phyloP scores from a whole-genome alignment of 2,888 invertebrate species.

The Pomacea canaliculata region DNA sequence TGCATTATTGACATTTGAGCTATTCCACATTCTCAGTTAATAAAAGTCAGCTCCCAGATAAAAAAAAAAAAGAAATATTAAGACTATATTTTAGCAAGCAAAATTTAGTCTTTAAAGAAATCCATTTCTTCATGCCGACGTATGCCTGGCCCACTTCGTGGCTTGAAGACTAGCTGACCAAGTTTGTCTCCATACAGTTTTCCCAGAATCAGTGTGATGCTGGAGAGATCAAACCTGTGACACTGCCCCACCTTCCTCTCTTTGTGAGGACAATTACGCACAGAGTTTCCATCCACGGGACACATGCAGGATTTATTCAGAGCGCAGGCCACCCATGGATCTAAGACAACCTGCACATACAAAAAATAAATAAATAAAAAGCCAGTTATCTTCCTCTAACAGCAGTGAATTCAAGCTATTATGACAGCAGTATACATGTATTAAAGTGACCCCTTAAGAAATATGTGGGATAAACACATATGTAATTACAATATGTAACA shows the following conservation, averaged over 20 bases:
- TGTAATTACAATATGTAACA: too few relatives aligned
- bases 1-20: too few relatives aligned
- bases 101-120: conserved; percentile 8
- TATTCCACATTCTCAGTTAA: too few relatives aligned
- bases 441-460: too few relatives aligned
- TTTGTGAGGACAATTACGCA: conserved; percentile 14
- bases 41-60: too few relatives aligned
- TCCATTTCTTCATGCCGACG: conserved; percentile 12
- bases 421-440: too few relatives aligned
- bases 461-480: too few relatives aligned
- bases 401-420: too few relatives aligned
- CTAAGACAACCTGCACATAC: conserved; percentile 5
- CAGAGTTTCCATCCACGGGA: conserved; percentile 14
- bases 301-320: conserved; percentile 21
- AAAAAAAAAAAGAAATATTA: too few relatives aligned
- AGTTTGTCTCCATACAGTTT: conserved; percentile 20
- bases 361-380: neutral
- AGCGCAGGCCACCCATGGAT: conserved; percentile 24
- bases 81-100: too few relatives aligned
- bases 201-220: conserved; percentile 15
- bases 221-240: conserved; percentile 23
- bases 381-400: too few relatives aligned
- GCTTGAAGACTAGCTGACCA: conserved; percentile 15
- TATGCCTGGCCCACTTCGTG: conserved; percentile 1
- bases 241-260: conserved; percentile 20